Evolutionary conservation across 2,113 vertebrate species (phyloP), one percentile per base, ranked within the genome.

Genomic region (Aspiorhynchus laticeps): DNA sequence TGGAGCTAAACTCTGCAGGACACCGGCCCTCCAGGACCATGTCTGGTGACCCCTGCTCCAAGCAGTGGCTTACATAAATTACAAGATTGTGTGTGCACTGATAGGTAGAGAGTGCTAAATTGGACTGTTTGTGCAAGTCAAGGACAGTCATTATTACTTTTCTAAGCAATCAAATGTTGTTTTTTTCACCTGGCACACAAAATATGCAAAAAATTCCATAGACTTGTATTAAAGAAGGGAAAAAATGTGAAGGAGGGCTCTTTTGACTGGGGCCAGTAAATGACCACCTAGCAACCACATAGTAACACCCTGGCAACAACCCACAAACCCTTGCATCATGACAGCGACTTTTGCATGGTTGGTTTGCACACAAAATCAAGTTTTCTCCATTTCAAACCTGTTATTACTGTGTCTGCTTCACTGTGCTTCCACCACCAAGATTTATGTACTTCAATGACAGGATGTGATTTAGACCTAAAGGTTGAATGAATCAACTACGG

Each of bases 401-500:
- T 76, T 36, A 19, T 19, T 3, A 36, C 7, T 21, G 5, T 69
- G 15, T 69, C 41, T 46, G 24, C 41, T n/a, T 41, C 36, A 43
- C 5, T 38, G 17, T 51, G 10, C 17, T 81, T 65, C 26, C 4
- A 17, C n/a, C 38, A 31, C 36, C 33, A 80, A 61, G 59, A 65
- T 81, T 19, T 28, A 21, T 81, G 36, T 65, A 65, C 38, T 81
- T 43, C 5, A 26, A 28, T 43, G 41, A 63, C n/a, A 26, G 33
- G 56, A 81, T 80, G 56, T 63, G 33, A 41, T 63, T 63, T 43
- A 43, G 36, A 81, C 36, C 79, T 41, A 63, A 26, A 63, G 36
- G 36, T 80, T 81, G 56, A 81, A 38, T 43, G 12, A 81, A 80
- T 28, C 79, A 43, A 5, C 36, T 63, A 19, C 14, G 2, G 8